A percentile compares a stretch with the other conserved stretches of the same genome.
These are phyloP conservation scores for Epiblema foenella DNA, from an alignment of 2,888 invertebrate species.

Conservation along the genomic window DNA sequence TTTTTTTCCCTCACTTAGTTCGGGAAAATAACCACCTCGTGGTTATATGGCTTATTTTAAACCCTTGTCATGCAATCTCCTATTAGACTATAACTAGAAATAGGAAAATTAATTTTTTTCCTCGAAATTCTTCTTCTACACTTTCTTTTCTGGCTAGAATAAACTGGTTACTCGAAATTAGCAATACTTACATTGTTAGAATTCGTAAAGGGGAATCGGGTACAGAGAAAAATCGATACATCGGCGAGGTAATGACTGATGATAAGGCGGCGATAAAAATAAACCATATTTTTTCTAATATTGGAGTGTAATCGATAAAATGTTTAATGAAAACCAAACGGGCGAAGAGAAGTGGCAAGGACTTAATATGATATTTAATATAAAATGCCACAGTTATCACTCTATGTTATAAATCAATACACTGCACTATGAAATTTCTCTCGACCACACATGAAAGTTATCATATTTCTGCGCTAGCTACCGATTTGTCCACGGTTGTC, in stretches of 20 bases:
- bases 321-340: slow-evolving; percentile 13
- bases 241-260: slow-evolving; percentile 17
- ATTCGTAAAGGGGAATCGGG: slow-evolving; percentile 1
- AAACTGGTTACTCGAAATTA: neutral
- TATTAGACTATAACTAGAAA: too few relatives aligned
- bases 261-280: slow-evolving; percentile 27
- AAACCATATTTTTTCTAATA: slow-evolving; percentile 22
- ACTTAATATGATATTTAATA: neutral
- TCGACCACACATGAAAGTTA: slow-evolving; percentile 33
- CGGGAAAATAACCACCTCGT: too few relatives aligned
- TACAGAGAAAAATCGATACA: slow-evolving; percentile 25
- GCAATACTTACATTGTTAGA: neutral
- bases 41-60: too few relatives aligned
- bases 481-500: slow-evolving; percentile 41
- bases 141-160: too few relatives aligned
- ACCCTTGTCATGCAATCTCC: too few relatives aligned
- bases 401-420: neutral
- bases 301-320: slow-evolving; percentile 18
- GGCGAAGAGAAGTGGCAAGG: neutral
- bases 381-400: neutral
- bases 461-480: slow-evolving; percentile 23
- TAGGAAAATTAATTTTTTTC: too few relatives aligned
- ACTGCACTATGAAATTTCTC: slow-evolving; percentile 14
- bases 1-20: too few relatives aligned
- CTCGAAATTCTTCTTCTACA: too few relatives aligned